Evolutionary conservation across 1,140 invertebrate species (phyloP).

Genomic region (Pogonomyrmex californicus): DNA sequence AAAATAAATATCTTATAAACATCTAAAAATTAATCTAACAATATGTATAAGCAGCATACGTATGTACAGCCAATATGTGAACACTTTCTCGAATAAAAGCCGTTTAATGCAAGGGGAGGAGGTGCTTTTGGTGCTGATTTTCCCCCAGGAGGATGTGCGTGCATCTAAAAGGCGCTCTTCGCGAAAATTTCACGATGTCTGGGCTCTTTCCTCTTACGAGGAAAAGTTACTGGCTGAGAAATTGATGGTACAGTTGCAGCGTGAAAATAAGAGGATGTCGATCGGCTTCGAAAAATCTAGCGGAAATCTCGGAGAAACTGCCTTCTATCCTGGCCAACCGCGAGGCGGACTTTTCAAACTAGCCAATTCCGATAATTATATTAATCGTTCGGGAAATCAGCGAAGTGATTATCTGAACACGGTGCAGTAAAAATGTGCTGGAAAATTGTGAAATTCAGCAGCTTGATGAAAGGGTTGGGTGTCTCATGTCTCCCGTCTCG

Average conservation of each 20-base stretch:
- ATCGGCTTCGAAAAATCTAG: conserved; percentile 52
- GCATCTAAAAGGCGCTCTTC: conserved; percentile 54
- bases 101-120: conserved; percentile 50
- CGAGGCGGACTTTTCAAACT: conserved; percentile 57
- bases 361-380: conserved; percentile 40
- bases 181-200: conserved; percentile 54
- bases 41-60: background rate
- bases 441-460: background rate
- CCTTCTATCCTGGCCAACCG: conserved; percentile 59
- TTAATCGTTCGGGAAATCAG: conserved; percentile 41
- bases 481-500: conserved; percentile 10
- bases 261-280: conserved; percentile 55
- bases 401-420: conserved; percentile 37
- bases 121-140: conserved; percentile 44
- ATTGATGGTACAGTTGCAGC: conserved; percentile 56
- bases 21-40: background rate
- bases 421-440: conserved; percentile 30
- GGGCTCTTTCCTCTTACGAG: conserved; percentile 43
- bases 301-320: conserved; percentile 27
- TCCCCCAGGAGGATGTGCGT: conserved; percentile 43
- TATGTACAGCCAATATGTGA: background rate
- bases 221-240: conserved; percentile 60
- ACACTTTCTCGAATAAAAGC: conserved; percentile 48
- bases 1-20: background rate
- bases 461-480: background rate